Conservation (phyloP, 23 tunicate genomes). For the Halocynthia aurantium region DNA sequence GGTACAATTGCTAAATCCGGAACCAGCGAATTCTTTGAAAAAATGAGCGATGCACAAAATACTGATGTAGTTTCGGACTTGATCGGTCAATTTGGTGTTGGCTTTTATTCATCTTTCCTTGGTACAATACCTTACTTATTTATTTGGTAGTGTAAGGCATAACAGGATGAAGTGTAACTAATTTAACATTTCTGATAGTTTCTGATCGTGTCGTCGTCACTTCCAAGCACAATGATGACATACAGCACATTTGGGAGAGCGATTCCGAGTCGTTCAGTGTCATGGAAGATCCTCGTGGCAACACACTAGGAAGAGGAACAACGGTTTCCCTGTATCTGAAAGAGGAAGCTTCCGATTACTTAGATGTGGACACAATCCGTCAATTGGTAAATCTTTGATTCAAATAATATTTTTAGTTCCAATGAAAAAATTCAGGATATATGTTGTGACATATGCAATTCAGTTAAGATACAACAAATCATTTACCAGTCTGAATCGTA, state of each 20-base stretch:
- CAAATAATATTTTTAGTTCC: not conserved
- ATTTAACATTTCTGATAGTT: slow-evolving; percentile 28
- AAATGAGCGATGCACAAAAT: slow-evolving; percentile 74
- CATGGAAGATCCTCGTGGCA: slow-evolving; percentile 86
- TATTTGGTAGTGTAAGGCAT: not conserved
- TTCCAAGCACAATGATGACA: slow-evolving; percentile 91
- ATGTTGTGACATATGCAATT: not conserved
- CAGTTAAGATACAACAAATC: not conserved
- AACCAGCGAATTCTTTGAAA: slow-evolving; percentile 95
- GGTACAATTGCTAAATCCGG: slow-evolving; percentile 99
- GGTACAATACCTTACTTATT: slow-evolving; percentile 9
- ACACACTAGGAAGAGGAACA: slow-evolving; percentile 93
- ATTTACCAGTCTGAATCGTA: not conserved
- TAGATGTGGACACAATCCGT: slow-evolving; percentile 64
- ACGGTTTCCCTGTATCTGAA: slow-evolving; percentile 93
- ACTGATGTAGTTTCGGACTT: slow-evolving; percentile 93
- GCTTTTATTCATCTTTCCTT: slow-evolving; percentile 95
- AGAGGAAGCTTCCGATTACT: slow-evolving; percentile 96
- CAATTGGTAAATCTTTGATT: slow-evolving; percentile 46
- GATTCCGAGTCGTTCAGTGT: slow-evolving; percentile 93
- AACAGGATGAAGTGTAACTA: not conserved
- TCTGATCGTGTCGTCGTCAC: slow-evolving; percentile 98
- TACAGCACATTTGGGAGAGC: slow-evolving; percentile 99
- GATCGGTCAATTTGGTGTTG: slow-evolving; percentile 99
- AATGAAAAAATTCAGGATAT: not conserved